Percentiles rank a stretch among this genome's conserved stretches.
Evolutionary conservation across 2,888 invertebrate species (phyloP).

Genomic region (Agonum fuliginosum): DNA sequence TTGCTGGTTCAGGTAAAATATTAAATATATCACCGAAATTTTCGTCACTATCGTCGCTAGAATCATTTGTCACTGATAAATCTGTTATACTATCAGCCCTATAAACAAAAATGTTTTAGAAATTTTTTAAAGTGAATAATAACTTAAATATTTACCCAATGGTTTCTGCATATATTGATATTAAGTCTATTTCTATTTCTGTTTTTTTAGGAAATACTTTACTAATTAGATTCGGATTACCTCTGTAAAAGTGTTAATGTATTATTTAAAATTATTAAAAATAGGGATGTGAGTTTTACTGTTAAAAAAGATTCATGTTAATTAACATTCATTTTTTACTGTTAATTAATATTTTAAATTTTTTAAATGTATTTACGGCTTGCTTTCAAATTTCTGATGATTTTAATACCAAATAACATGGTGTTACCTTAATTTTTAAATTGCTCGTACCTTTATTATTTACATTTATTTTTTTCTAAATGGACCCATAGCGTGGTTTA

Average conservation of each 20-base stretch:
- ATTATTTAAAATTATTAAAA: too few species aligned
- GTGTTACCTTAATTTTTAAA: too few species aligned
- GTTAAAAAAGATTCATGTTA: too few species aligned
- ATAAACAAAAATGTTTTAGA: conserved; percentile 11
- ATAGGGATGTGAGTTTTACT: too few species aligned
- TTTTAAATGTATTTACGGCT: too few species aligned
- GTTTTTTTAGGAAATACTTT: neutral
- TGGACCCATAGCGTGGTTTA: too few species aligned
- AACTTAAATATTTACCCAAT: conserved; percentile 49
- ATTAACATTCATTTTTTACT: too few species aligned
- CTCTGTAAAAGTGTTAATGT: neutral
- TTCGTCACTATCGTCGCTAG: neutral
- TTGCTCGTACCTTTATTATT: too few species aligned
- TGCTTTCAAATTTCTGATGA: too few species aligned
- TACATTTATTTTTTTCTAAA: too few species aligned
- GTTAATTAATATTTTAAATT: too few species aligned
- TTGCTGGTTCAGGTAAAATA: neutral
- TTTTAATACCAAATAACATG: too few species aligned
- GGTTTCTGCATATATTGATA: conserved; percentile 43
- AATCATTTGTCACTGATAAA: neutral
- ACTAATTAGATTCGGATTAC: neutral
- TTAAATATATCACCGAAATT: neutral
- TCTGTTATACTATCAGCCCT: conserved; percentile 37
- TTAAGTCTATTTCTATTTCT: neutral
- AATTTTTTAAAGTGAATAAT: neutral